Evolutionary conservation across 2,797 vertebrate species (phyloP), one percentile per base, ranked within the genome.

Genomic region (Paedocypris micromegethes): DNA sequence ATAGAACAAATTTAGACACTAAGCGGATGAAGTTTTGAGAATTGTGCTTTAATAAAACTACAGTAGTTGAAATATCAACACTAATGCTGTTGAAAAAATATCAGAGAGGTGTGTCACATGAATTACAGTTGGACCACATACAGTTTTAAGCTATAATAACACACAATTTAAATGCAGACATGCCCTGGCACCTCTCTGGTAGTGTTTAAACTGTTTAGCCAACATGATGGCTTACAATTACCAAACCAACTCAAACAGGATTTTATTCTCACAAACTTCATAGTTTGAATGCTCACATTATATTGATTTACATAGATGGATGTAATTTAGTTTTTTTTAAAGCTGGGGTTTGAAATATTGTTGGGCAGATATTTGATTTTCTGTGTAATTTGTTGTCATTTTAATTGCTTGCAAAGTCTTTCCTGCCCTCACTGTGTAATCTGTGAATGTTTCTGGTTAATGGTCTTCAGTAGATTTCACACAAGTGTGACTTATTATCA

Each of bases 231-330:
- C 47, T 56, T 37, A 50, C 63, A 56, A 70, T 68, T 62, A 70
- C 45, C 72, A 76, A 46, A 5, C 78, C 81, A 75, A 41, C 3
- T 78, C 23, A 85, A 90, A 88, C 89, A 88, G 88, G 88, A 89
- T 90, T 90, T 85, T 69, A 75, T 86, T 89, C 87, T 85, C 84
- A 86, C 85, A 87, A 64, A 76, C 77, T 83, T 65, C 82, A 82
- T 77, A 87, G 86, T 84, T 87, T 90, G 73, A 77, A 76, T 80
- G 85, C 87, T 88, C 84, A 80, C 86, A 88, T 88, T 84, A 66
- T 84, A 85, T 89, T 80, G 84, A 87, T 84, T 86, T 80, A 82
- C 77, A 81, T 83, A 80, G 75, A 68, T 82, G 66, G 52, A 81
- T 78, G 65, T 89, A 82, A 88, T 87, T 84, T 80, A 78, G 59